Percentiles rank a stretch among this genome's conserved stretches.
phyloP scores from a whole-genome alignment of 2,797 vertebrate genomes.

The Hozukius guyotensis region DNA sequence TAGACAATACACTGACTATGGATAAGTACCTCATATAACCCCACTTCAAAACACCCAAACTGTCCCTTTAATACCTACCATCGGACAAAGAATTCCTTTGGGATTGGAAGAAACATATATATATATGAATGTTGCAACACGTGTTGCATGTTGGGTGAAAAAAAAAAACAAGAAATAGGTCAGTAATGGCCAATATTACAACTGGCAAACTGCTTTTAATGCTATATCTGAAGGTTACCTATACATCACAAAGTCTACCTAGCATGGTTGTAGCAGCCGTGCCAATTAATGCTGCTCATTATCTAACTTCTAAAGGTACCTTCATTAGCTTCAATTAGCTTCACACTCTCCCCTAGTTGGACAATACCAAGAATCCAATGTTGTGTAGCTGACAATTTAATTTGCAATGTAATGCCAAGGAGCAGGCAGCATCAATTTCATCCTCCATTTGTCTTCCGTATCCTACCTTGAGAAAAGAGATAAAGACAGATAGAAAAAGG shows the following conservation, averaged over 20 bases:
- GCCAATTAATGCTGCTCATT: background rate
- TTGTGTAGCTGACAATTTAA: slow-evolving; percentile 35
- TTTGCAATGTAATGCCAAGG: slow-evolving; percentile 19
- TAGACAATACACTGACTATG: too few relatives aligned
- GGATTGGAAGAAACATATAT: background rate
- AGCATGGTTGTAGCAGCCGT: background rate
- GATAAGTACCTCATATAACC: too few relatives aligned
- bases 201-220: background rate
- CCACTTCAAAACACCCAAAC: too few relatives aligned
- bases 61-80: rapidly evolving
- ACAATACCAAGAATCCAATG: slow-evolving; percentile 17
- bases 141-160: background rate
- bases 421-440: slow-evolving; percentile 45
- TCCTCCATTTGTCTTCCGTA: slow-evolving; percentile 51
- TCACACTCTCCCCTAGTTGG: background rate
- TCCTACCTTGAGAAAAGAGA: slow-evolving; percentile 56
- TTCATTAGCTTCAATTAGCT: slow-evolving; percentile 18
- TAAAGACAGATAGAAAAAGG: slow-evolving; percentile 60
- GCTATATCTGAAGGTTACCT: background rate
- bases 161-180: background rate
- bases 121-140: too few relatives aligned
- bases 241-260: background rate
- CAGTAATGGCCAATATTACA: background rate
- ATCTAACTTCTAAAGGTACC: background rate
- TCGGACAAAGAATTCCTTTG: background rate